phyloP scores from a whole-genome alignment of 1,140 invertebrate species.

The Atta cephalotes region DNA sequence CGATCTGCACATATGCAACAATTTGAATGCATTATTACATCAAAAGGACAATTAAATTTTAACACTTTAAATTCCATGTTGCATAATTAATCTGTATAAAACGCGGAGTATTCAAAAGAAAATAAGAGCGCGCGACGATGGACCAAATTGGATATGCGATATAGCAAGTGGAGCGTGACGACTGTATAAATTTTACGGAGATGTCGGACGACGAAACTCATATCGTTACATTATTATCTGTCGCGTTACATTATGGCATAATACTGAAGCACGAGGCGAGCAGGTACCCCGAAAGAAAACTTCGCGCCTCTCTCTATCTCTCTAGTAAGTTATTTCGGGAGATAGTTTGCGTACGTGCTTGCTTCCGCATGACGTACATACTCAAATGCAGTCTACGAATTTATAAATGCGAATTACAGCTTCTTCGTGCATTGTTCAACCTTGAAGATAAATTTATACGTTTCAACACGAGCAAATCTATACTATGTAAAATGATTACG shows the following conservation, averaged over 20 bases:
- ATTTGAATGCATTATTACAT: background rate
- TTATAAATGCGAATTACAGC: conserved; percentile 35
- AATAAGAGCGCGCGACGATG: background rate
- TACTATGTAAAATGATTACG: background rate
- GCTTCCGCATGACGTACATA: conserved; percentile 17
- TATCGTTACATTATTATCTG: conserved; percentile 61
- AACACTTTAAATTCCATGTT: background rate
- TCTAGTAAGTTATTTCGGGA: conserved; percentile 47
- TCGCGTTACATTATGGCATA: conserved; percentile 42
- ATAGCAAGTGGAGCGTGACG: background rate
- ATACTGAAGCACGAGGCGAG: background rate
- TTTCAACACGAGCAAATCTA: background rate
- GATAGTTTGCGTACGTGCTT: conserved; percentile 32
- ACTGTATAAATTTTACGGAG: conserved; percentile 31
- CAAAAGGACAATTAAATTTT: conserved; percentile 22
- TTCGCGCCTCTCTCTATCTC: conserved; percentile 26
- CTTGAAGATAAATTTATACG: conserved; percentile 20
- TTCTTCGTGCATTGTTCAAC: background rate
- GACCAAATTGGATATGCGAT: conserved; percentile 41
- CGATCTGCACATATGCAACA: background rate
- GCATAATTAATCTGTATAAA: background rate
- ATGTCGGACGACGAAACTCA: conserved; percentile 13
- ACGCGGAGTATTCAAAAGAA: background rate
- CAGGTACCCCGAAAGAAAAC: conserved; percentile 43
- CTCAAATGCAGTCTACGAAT: conserved; percentile 1